Evolutionary conservation across 2,888 invertebrate genomes (phyloP), one percentile per base, ranked within the genome.

Genomic region (Aquatica leii): DNA sequence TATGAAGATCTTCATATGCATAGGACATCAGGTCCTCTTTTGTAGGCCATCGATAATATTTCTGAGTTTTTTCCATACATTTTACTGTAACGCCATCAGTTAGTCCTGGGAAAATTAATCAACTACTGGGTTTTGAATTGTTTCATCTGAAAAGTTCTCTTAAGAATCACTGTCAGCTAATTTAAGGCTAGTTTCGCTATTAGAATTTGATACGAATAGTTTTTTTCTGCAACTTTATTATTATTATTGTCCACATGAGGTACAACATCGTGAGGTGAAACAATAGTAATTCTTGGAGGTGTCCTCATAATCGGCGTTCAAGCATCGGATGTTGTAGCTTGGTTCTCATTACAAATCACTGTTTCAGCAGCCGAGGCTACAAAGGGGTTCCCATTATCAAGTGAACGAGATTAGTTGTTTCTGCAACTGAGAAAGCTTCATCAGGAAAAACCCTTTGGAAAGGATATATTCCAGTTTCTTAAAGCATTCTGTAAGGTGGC

Each of bases 21-120:
- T 46, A 46, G 14, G 46, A 46, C 46, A 46, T 46, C 15, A 46
- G 6, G 15, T 46, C 46, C 14, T 46, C 46, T 46, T 46, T 46
- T 14, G 15, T n/a, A 15, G 46, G 17, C 46, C 46, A 46, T 46
- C 46, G 46, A 15, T 14, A 46, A 46, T 14, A 14, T 46, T n/a
- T n/a, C n/a, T n/a, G 6, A n/a, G n/a, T 14, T 46, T 46, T 15
- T n/a, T 14, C 14, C 8, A 14, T 17, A 14, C 15, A 14, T 46
- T 46, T 46, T 2, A 46, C 17, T 9, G 46, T 46, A 6, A 46
- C 15, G 6, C 46, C 46, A 46, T 46, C 11, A 15, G 6, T 46
- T 15, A 46, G 15, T 14, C 46, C 46, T 46, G 46, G 46, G 46
- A 46, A 46, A 11, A 46, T 6, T 6, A 4, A 14, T 15, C 17